Conservation (phyloP, 2,113 vertebrate genomes). For the Dicentrarchus labrax region DNA sequence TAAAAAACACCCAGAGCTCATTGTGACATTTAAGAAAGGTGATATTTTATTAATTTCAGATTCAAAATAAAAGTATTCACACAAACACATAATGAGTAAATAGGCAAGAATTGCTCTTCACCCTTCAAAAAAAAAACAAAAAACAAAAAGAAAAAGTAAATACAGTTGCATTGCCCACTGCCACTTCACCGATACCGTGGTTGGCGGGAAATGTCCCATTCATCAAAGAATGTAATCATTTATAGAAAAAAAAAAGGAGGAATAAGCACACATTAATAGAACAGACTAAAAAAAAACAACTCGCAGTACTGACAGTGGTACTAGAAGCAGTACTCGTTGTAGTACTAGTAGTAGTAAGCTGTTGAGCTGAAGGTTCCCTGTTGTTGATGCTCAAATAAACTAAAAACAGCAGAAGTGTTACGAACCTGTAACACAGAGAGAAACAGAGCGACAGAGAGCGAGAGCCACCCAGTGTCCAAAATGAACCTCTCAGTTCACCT, state of each 20-base stretch:
- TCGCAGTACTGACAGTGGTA: conserved; percentile 64
- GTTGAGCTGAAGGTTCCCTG: conserved; percentile 68
- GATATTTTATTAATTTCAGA: conserved; percentile 83
- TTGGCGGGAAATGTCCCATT: conserved; percentile 75
- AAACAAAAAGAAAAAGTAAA: conserved; percentile 32
- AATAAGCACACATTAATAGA: conserved; percentile 72
- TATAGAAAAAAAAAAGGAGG: conserved; percentile 64
- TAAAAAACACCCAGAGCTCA: conserved; percentile 27
- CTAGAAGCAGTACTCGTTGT: conserved; percentile 61
- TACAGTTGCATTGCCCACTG: conserved; percentile 65
- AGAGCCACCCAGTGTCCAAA: conserved; percentile 28
- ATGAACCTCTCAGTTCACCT: conserved; percentile 38
- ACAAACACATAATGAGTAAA: conserved; percentile 85
- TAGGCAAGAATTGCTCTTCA: conserved; percentile 77
- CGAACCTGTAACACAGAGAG: conserved; percentile 68
- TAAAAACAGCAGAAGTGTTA: conserved; percentile 71
- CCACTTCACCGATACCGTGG: conserved; percentile 69
- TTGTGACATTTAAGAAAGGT: conserved; percentile 77
- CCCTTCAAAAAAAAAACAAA: conserved; percentile 61
- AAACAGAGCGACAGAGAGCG: conserved; percentile 13
- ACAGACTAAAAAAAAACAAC: conserved; percentile 65
- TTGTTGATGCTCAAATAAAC: conserved; percentile 61
- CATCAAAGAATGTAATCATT: conserved; percentile 64
- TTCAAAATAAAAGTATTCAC: conserved; percentile 86
- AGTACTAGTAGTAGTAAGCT: conserved; percentile 67